Evolutionary conservation across 1,140 invertebrate species (phyloP), one percentile per base, ranked within the genome.

Genomic region (Papilio polyxenes): DNA sequence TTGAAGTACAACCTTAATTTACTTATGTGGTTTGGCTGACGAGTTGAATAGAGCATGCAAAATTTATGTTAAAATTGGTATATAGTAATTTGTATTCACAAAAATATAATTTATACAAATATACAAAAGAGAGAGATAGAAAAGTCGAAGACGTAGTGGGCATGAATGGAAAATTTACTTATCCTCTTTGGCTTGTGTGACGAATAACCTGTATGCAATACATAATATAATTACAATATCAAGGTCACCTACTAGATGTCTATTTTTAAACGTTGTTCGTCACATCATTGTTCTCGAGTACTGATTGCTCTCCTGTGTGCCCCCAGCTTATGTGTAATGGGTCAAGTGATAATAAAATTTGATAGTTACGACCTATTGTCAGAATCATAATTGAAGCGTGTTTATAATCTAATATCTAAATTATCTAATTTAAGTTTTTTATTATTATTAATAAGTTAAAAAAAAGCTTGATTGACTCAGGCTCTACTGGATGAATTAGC

Each of bases 261-360:
- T 76, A 76, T 76, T 76, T 76, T n/a, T 76, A 48, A 44, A 7
- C 9, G 13, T 51, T 74, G 17, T 15, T 53, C 40, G 75, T 76
- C 75, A 76, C 48, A 17, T 44, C 44, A 76, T 76, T 76, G 75
- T 76, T 76, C 48, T 20, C 44, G 20, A 44, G 20, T 48, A 76
- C 40, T 44, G 37, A 75, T 65, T 65, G 23, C 23, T 59, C 17
- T 17, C 56, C 56, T 17, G 17, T 56, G 59, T 65, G 65, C 65
- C 56, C 62, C 17, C 20, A 31, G 10, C 31, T 72, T 13, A 10
- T 15, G 5, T 72, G 20, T 23, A 17, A 31, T 31, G 23, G 59
- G 65, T 72, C 31, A 72, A 72, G 23, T 72, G 62, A 65, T 31
- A 37, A 72, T 72, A 72, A 7, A 7, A 72, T 37, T 72, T 72